These are phyloP conservation scores for Danio albolineatus DNA, from an alignment of 2,797 vertebrate genomes.

Conservation along the genomic window DNA sequence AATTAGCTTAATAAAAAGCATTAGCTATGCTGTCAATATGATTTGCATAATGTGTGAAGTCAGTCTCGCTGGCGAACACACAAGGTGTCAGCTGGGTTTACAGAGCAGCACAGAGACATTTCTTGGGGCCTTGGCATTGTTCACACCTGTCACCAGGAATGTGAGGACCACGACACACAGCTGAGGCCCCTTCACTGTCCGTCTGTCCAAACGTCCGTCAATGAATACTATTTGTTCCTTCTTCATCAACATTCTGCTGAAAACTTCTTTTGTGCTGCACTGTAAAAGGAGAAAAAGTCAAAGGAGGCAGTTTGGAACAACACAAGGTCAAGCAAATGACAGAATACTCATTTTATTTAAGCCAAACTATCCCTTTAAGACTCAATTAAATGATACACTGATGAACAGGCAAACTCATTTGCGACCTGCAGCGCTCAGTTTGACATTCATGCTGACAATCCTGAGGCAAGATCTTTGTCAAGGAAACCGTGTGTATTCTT, in stretches of 20 bases:
- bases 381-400: background rate
- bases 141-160: conserved; percentile 78
- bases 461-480: conserved; percentile 7
- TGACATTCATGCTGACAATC: background rate
- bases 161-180: conserved; percentile 60
- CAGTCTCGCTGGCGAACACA: conserved; percentile 68
- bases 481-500: background rate
- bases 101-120: conserved; percentile 75
- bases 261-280: background rate
- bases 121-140: conserved; percentile 74
- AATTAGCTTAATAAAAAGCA: conserved; percentile 81
- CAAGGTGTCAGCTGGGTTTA: conserved; percentile 66
- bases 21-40: conserved; percentile 81
- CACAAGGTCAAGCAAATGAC: background rate
- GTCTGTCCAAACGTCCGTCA: conserved; percentile 58
- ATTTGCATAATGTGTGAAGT: conserved; percentile 77
- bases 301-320: background rate
- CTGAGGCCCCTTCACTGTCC: conserved; percentile 68
- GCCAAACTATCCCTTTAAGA: background rate
- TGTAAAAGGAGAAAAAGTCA: background rate
- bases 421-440: conserved; percentile 9
- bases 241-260: background rate
- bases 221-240: background rate
- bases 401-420: background rate
- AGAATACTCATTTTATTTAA: background rate